Evolutionary conservation across 2,888 invertebrate genomes (phyloP).

Genomic region (Onthophagus sagittarius): DNA sequence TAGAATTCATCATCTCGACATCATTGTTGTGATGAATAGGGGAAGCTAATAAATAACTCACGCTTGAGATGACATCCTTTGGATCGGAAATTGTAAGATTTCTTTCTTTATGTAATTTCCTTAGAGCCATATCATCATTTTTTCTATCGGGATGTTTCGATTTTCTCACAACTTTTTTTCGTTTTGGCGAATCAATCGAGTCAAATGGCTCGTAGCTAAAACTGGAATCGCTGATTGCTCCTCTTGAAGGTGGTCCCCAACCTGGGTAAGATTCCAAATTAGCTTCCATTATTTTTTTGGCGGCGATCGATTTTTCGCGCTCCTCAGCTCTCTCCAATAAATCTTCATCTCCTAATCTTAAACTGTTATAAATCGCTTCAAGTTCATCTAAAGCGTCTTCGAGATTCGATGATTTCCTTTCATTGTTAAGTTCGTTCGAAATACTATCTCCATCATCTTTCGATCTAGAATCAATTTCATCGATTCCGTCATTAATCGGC

Average conservation of each 20-base stretch:
- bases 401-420: slow-evolving; percentile 71
- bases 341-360: slow-evolving; percentile 81
- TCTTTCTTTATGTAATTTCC: slow-evolving; percentile 64
- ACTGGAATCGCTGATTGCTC: slow-evolving; percentile 46
- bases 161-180: slow-evolving; percentile 39
- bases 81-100: slow-evolving; percentile 50
- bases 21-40: slow-evolving; percentile 60
- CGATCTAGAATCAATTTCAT: slow-evolving; percentile 38
- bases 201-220: slow-evolving; percentile 46
- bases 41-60: slow-evolving; percentile 68
- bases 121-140: slow-evolving; percentile 77
- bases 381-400: slow-evolving; percentile 86
- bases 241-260: slow-evolving; percentile 34
- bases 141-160: slow-evolving; percentile 61
- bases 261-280: slow-evolving; percentile 34
- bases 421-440: slow-evolving; percentile 37
- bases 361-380: slow-evolving; percentile 86
- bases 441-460: slow-evolving; percentile 15
- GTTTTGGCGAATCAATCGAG: slow-evolving; percentile 39
- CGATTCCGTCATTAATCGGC: slow-evolving; percentile 26
- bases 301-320: slow-evolving; percentile 54
- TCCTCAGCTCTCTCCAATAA: slow-evolving; percentile 75
- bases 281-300: slow-evolving; percentile 35
- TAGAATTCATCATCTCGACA: slow-evolving; percentile 49
- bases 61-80: slow-evolving; percentile 51